phyloP scores from a whole-genome alignment of 2,888 invertebrate species.

The Ceraclea dissimilis region DNA sequence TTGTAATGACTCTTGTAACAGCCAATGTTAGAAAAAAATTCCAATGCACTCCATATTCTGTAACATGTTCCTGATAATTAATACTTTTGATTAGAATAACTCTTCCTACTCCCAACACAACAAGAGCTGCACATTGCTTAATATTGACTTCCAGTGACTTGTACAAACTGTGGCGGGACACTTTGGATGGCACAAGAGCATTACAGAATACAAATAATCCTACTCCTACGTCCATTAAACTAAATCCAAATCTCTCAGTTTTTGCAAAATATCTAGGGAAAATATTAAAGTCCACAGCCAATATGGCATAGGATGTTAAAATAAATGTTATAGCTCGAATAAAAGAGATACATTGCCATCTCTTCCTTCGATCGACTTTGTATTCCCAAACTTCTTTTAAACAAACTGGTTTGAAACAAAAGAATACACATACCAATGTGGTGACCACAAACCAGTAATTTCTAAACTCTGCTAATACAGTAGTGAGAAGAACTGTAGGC shows the following conservation, averaged over 20 bases:
- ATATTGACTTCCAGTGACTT: slow-evolving; percentile 31
- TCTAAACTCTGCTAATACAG: slow-evolving; percentile 37
- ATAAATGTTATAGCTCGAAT: slow-evolving; percentile 63
- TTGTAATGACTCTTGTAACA: slow-evolving; percentile 66
- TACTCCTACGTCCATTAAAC: slow-evolving; percentile 94
- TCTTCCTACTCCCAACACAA: slow-evolving; percentile 57
- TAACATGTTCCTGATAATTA: slow-evolving; percentile 79
- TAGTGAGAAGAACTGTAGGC: slow-evolving; percentile 50
- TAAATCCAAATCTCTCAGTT: slow-evolving; percentile 76
- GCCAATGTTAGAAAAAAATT: slow-evolving; percentile 96
- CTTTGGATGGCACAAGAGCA: slow-evolving; percentile 63
- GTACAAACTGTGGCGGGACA: slow-evolving; percentile 30
- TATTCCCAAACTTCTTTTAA: slow-evolving; percentile 11
- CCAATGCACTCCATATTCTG: slow-evolving; percentile 96
- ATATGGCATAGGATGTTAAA: slow-evolving; percentile 71
- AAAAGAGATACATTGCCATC: slow-evolving; percentile 52
- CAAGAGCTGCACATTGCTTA: slow-evolving; percentile 35
- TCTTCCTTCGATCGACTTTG: slow-evolving; percentile 27
- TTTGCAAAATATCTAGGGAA: slow-evolving; percentile 86
- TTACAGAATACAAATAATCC: slow-evolving; percentile 79
- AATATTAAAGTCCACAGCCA: slow-evolving; percentile 87
- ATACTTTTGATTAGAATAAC: slow-evolving; percentile 53
- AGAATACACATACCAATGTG: slow-evolving; percentile 22
- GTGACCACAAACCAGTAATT: slow-evolving; percentile 13
- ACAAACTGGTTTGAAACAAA: slow-evolving; percentile 12